Evolutionary conservation across 2,888 invertebrate genomes (phyloP).

Genomic region (Eristalis tenax): DNA sequence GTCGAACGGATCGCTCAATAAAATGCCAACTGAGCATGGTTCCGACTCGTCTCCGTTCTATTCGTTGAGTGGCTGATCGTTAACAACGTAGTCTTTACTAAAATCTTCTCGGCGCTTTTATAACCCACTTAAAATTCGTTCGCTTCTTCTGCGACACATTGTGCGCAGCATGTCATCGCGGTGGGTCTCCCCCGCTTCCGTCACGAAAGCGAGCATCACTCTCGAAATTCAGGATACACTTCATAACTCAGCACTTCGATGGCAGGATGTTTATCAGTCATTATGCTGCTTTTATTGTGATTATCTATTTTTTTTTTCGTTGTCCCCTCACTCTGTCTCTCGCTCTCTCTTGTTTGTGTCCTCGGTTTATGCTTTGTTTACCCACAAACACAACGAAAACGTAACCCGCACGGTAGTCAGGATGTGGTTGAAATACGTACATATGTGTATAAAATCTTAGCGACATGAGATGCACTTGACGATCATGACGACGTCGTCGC

Average conservation of each 20-base stretch:
- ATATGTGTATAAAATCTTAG: background rate
- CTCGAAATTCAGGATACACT: conserved; percentile 40
- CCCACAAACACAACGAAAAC: background rate
- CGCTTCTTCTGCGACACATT: background rate
- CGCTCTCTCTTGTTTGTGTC: background rate
- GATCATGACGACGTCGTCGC: conserved; percentile 17
- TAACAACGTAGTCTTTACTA: too few relatives aligned
- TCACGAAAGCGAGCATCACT: background rate
- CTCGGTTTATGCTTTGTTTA: conserved; percentile 43
- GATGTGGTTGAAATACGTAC: conserved; percentile 35
- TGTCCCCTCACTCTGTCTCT: background rate
- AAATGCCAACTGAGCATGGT: too few relatives aligned
- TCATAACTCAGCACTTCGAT: conserved; percentile 51
- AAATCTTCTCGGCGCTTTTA: too few relatives aligned
- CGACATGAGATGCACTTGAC: conserved; percentile 40
- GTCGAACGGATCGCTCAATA: too few relatives aligned
- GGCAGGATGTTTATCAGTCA: conserved; percentile 64
- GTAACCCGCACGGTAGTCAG: background rate
- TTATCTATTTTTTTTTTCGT: conserved; percentile 13
- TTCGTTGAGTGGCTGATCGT: too few relatives aligned
- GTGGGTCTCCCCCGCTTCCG: background rate
- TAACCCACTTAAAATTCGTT: background rate
- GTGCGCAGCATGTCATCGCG: background rate
- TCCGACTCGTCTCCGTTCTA: too few relatives aligned
- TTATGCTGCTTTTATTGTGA: conserved; percentile 62